Evolutionary conservation across 2,888 invertebrate species (phyloP).

Genomic region (Platycnemis pennipes): DNA sequence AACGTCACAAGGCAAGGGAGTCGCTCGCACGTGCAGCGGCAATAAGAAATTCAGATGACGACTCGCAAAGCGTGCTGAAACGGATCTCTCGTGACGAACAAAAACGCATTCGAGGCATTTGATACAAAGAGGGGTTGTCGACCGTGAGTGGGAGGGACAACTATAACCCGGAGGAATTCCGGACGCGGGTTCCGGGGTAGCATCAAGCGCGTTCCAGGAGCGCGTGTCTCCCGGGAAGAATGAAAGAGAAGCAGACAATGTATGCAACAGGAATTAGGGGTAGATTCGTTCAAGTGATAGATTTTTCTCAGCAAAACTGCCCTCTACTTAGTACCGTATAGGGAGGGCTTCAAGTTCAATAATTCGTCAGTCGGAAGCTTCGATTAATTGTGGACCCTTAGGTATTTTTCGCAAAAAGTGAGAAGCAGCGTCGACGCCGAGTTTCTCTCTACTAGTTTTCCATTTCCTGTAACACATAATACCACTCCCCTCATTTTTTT

Average conservation of each 20-base stretch:
- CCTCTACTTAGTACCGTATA: too few relatives aligned
- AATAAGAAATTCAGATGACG: not conserved
- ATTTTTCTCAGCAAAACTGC: too few relatives aligned
- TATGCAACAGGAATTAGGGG: too few relatives aligned
- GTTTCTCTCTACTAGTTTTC: too few relatives aligned
- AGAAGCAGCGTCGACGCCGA: too few relatives aligned
- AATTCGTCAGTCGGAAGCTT: too few relatives aligned
- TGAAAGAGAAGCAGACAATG: not conserved
- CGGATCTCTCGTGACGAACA: not conserved
- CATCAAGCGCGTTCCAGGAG: not conserved
- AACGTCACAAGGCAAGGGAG: not conserved
- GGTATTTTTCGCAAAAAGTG: too few relatives aligned
- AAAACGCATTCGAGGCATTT: not conserved
- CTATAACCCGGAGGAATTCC: not conserved
- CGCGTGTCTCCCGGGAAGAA: not conserved
- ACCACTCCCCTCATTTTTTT: too few relatives aligned
- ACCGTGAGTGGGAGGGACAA: not conserved
- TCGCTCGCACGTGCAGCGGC: not conserved
- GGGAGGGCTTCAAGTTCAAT: too few relatives aligned
- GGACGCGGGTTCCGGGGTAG: not conserved
- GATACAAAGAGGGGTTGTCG: not conserved
- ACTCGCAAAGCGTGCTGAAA: constrained; percentile 1
- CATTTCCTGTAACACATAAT: too few relatives aligned
- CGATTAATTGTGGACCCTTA: too few relatives aligned
- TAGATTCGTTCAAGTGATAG: too few relatives aligned